A percentile compares a stretch with the other conserved stretches of the same genome.
phyloP scores from a whole-genome alignment of 2,113 vertebrate genomes.

The Peromyscus leucopus region DNA sequence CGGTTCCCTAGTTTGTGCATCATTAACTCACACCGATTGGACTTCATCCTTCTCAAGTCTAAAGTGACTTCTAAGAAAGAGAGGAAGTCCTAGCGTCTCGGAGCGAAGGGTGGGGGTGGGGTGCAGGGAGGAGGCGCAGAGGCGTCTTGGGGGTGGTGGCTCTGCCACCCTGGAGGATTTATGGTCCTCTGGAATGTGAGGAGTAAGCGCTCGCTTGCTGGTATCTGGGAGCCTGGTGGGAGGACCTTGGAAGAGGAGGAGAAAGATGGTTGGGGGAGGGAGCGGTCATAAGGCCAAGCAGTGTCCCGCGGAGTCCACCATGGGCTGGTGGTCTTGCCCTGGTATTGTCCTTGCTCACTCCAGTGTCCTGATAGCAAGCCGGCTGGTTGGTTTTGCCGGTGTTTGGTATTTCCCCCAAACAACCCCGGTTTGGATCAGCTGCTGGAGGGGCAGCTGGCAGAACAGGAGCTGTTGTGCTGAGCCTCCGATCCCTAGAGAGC shows the following conservation, averaged over 20 bases:
- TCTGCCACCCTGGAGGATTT: slow-evolving; percentile 76
- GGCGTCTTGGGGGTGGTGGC: background rate
- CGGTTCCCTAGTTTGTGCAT: background rate
- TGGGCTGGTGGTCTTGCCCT: background rate
- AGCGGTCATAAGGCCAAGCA: background rate
- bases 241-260: slow-evolving; percentile 27
- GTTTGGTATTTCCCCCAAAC: slow-evolving; percentile 3
- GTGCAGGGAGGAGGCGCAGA: background rate
- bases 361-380: background rate
- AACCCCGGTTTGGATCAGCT: slow-evolving; percentile 41
- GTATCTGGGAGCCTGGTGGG: slow-evolving; percentile 56
- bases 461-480: slow-evolving; percentile 57
- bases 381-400: background rate
- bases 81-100: background rate
- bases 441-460: slow-evolving; percentile 43
- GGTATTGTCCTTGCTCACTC: background rate
- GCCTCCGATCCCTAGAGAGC: slow-evolving; percentile 53
- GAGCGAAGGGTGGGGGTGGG: slow-evolving; percentile 48
- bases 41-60: slow-evolving; percentile 51
- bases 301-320: background rate
- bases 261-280: background rate
- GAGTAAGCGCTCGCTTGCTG: slow-evolving; percentile 70
- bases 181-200: slow-evolving; percentile 82
- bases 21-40: slow-evolving; percentile 47
- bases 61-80: slow-evolving; percentile 44